These are phyloP conservation scores for Chymomyza caudatula DNA, from an alignment of 2,888 invertebrate genomes.

Conservation along the genomic window DNA sequence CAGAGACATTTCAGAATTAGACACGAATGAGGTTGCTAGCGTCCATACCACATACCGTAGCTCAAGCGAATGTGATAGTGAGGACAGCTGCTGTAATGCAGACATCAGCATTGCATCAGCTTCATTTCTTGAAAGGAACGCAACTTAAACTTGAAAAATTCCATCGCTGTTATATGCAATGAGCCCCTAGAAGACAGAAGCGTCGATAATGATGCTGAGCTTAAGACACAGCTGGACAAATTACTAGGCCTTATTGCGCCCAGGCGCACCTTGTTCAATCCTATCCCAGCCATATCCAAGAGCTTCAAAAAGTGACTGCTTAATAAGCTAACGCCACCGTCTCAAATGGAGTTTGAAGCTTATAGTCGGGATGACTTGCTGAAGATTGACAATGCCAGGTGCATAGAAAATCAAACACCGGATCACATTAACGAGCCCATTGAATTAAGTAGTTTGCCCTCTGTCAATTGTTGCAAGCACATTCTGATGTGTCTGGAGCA, in stretches of 20 bases:
- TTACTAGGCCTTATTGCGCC: neutral
- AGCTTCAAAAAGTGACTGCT: neutral
- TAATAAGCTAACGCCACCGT: neutral
- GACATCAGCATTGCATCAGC: too few species aligned
- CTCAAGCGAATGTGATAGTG: too few species aligned
- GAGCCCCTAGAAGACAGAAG: neutral
- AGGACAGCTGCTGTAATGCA: too few species aligned
- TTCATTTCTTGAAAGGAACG: too few species aligned
- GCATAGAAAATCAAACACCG: neutral
- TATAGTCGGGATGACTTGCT: neutral
- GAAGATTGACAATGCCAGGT: neutral
- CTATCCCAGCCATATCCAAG: neutral
- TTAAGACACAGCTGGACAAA: neutral
- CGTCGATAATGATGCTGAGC: neutral
- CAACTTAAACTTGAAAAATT: neutral
- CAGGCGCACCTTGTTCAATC: neutral
- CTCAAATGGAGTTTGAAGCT: neutral
- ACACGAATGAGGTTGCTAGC: too few species aligned
- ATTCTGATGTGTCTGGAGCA: neutral
- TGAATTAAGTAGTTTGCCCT: neutral
- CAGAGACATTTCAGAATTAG: too few species aligned
- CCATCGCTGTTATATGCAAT: neutral
- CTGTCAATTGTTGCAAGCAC: neutral
- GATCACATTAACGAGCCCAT: neutral
- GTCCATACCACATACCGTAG: too few species aligned